phyloP scores from a whole-genome alignment of 2,888 invertebrate genomes.

The Pandemis heparana region DNA sequence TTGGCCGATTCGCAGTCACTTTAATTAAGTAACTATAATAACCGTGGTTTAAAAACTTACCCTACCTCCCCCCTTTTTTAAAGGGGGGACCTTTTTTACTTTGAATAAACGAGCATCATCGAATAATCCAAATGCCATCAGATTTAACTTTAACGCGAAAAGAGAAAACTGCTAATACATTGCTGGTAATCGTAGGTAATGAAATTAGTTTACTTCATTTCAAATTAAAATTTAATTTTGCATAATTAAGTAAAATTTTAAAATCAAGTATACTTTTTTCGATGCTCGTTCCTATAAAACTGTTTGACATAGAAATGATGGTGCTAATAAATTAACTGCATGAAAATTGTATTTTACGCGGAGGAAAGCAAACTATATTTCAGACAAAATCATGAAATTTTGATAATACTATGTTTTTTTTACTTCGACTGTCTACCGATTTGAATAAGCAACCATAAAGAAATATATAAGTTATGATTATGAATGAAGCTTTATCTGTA shows the following conservation, averaged over 20 bases:
- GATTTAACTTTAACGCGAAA: conserved; percentile 26
- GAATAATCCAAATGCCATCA: not conserved
- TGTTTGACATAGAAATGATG: not conserved
- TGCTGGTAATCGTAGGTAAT: not conserved
- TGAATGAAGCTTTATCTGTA: not conserved
- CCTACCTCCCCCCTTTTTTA: not conserved
- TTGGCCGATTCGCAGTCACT: not conserved
- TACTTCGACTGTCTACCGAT: not conserved
- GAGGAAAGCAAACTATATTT: not conserved
- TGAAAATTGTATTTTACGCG: not conserved
- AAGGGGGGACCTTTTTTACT: not conserved
- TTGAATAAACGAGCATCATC: not conserved
- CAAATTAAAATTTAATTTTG: conserved; percentile 8
- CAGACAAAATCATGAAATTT: not conserved
- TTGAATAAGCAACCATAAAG: not conserved
- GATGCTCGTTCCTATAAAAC: not conserved
- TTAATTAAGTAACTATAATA: not conserved
- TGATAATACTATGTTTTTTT: not conserved
- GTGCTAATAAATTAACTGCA: not conserved
- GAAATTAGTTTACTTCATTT: conserved; percentile 12
- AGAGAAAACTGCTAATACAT: conserved; percentile 23
- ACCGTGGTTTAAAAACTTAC: not conserved
- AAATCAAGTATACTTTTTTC: conserved; percentile 16
- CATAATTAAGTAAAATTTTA: not conserved
- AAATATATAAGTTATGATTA: not conserved